A percentile compares a stretch with the other conserved stretches of the same genome.
Evolutionary conservation across 2,888 invertebrate species (phyloP).

Genomic region (Pollenia labialis): DNA sequence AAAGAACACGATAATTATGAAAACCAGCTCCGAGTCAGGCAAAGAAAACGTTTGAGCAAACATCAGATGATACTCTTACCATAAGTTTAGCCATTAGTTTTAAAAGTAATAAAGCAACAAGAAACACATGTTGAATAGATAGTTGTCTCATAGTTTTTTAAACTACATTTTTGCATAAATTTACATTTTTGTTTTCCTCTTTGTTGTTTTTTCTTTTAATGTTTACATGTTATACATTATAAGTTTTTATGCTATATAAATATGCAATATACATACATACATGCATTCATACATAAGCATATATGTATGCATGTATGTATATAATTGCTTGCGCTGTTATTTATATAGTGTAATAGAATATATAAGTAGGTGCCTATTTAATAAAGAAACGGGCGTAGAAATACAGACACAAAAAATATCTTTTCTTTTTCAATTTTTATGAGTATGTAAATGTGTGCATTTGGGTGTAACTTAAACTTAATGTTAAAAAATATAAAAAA

Average conservation of each 20-base stretch:
- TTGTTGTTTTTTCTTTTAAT: background rate
- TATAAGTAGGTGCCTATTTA: background rate
- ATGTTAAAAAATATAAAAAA: too few species aligned
- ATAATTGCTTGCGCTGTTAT: background rate
- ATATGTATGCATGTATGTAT: too few species aligned
- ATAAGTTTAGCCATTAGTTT: background rate
- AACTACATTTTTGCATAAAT: slow-evolving; percentile 7
- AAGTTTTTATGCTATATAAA: too few species aligned
- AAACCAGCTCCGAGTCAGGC: too few species aligned
- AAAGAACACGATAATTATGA: too few species aligned
- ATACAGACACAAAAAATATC: background rate
- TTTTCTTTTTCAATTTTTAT: too few species aligned
- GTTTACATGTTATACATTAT: background rate
- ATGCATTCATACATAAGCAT: too few species aligned
- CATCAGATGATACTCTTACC: too few species aligned
- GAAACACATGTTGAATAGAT: slow-evolving; percentile 30
- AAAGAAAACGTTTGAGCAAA: too few species aligned
- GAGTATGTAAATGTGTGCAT: too few species aligned
- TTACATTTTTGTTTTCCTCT: background rate
- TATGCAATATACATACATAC: too few species aligned
- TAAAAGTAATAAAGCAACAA: background rate
- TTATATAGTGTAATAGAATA: slow-evolving; percentile 24
- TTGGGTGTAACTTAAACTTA: too few species aligned
- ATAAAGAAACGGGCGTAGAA: background rate
- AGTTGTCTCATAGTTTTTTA: background rate